phyloP scores from a whole-genome alignment of 2,888 invertebrate species.

The Branchipolynoe longqiensis region DNA sequence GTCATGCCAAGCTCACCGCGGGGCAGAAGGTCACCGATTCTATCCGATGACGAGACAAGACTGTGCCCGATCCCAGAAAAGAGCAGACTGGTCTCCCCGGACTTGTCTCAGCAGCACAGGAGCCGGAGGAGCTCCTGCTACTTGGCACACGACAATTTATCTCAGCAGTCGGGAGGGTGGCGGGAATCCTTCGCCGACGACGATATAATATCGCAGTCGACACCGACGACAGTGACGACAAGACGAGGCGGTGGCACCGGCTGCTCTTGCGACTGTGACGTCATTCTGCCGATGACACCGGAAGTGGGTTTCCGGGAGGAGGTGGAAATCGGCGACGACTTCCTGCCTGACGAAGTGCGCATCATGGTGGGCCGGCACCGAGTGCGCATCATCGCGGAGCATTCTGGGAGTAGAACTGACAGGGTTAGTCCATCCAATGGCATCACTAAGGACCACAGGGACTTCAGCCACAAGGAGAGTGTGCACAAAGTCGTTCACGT shows the following conservation, averaged over 20 bases:
- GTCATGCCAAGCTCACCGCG: no score
- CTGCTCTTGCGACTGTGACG: no score
- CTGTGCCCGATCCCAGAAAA: neutral
- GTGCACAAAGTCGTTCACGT: constrained; percentile 22
- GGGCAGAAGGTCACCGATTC: neutral
- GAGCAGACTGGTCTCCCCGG: neutral
- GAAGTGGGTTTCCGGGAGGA: constrained; percentile 16
- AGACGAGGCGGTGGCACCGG: no score
- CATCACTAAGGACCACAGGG: neutral
- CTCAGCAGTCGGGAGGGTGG: no score
- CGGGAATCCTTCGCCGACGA: no score
- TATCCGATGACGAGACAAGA: neutral
- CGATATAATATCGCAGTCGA: no score
- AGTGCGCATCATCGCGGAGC: constrained; percentile 17
- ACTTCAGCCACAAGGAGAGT: neutral
- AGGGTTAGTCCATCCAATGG: neutral
- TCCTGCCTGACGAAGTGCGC: constrained; percentile 9
- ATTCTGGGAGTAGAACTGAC: neutral
- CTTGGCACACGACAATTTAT: no score
- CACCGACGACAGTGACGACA: no score
- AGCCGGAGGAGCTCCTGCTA: no score
- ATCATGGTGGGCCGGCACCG: constrained; percentile 38
- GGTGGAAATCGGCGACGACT: neutral
- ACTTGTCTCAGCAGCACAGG: no score
- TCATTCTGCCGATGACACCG: neutral